Evolutionary conservation across 2,113 vertebrate genomes (phyloP).

Genomic region (Chionodraco myersi): DNA sequence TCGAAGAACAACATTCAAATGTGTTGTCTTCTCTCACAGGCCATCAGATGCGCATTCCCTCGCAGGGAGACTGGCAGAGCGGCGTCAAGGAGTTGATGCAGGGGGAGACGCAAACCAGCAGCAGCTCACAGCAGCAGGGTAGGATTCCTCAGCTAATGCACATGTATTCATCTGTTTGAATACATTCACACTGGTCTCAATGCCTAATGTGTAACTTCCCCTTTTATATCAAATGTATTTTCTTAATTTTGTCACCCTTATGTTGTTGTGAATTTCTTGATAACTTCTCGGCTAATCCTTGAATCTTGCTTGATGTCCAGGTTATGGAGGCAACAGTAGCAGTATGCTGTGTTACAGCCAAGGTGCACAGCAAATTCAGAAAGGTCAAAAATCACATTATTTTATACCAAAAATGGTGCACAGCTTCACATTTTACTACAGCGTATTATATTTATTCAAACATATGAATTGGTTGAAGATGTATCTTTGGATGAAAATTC

Average conservation of each 20-base stretch:
- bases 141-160: neutral
- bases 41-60: constrained; percentile 69
- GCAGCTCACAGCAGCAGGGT: constrained; percentile 72
- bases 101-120: constrained; percentile 60
- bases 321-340: constrained; percentile 49
- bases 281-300: constrained; percentile 8
- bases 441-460: no score
- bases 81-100: constrained; percentile 75
- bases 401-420: neutral
- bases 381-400: constrained; percentile 57
- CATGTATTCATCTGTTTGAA: neutral
- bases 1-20: neutral
- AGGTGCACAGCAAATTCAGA: constrained; percentile 68
- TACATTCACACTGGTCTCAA: neutral
- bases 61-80: constrained; percentile 78
- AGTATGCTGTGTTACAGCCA: constrained; percentile 70
- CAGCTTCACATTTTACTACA: no score
- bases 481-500: neutral
- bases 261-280: neutral
- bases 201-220: no score
- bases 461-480: neutral
- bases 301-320: constrained; percentile 37
- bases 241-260: neutral
- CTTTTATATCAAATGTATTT: neutral
- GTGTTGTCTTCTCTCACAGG: constrained; percentile 51